These are phyloP conservation scores for Amorpha juglandis DNA, from an alignment of 2,888 invertebrate genomes.

Conservation along the genomic window DNA sequence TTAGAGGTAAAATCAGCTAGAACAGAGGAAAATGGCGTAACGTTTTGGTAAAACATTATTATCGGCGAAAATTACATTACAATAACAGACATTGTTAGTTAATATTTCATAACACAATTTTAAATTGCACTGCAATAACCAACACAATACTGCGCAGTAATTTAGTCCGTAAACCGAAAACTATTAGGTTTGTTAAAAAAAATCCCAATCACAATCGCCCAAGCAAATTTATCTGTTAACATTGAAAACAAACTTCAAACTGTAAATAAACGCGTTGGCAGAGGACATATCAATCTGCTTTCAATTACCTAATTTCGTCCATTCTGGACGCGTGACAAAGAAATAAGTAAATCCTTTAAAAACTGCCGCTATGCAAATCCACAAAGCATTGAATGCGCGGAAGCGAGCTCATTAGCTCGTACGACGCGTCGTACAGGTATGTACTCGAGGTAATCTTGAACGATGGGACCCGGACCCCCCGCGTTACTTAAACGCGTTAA, in stretches of 20 bases:
- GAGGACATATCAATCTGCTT: background rate
- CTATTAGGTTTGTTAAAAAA: background rate
- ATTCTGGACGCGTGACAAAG: background rate
- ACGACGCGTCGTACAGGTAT: slow-evolving; percentile 27
- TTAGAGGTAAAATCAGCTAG: no score
- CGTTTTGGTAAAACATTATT: no score
- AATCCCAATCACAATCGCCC: background rate
- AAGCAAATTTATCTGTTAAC: background rate
- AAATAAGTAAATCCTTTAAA: background rate
- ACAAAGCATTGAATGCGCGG: slow-evolving; percentile 39
- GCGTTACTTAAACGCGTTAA: no score
- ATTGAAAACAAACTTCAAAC: background rate
- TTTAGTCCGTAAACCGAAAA: no score
- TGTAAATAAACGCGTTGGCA: background rate
- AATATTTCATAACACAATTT: no score
- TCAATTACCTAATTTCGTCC: background rate
- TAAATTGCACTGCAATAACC: no score
- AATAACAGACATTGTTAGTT: no score
- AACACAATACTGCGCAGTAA: no score
- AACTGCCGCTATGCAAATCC: slow-evolving; percentile 27
- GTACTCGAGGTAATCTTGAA: slow-evolving; percentile 3
- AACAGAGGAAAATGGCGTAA: no score
- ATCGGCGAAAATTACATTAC: no score
- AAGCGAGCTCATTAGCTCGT: slow-evolving; percentile 36
- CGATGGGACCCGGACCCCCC: slow-evolving; percentile 4